Evolutionary conservation across 2,888 invertebrate genomes (phyloP).

Genomic region (Agrenia bidenticulata): DNA sequence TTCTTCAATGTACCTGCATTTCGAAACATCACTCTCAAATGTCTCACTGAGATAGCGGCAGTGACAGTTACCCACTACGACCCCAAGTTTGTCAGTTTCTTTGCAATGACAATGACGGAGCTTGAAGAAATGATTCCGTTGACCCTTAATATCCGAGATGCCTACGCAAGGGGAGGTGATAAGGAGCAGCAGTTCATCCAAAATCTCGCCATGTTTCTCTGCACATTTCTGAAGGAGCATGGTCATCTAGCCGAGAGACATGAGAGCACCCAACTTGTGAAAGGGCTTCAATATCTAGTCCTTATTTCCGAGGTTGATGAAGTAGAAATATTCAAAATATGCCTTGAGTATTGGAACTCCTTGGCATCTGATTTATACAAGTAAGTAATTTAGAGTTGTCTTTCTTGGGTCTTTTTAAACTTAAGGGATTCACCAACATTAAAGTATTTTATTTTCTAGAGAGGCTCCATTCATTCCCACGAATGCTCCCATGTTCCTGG

Average conservation of each 20-base stretch:
- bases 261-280: conserved; percentile 73
- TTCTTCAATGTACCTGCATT: conserved; percentile 97
- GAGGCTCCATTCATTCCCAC: background rate
- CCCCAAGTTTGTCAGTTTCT: conserved; percentile 85
- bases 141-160: conserved; percentile 87
- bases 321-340: conserved; percentile 99
- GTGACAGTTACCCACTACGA: conserved; percentile 85
- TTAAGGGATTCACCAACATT: too few relatives aligned
- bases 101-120: conserved; percentile 89
- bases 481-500: background rate
- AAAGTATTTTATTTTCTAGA: background rate
- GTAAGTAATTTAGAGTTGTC: conserved; percentile 56
- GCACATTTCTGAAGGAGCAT: conserved; percentile 95
- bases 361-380: conserved; percentile 89
- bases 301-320: conserved; percentile 97
- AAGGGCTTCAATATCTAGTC: conserved; percentile 81
- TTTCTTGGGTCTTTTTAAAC: too few relatives aligned
- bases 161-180: conserved; percentile 90
- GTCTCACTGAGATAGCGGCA: conserved; percentile 96
- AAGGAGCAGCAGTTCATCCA: conserved; percentile 99
- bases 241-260: conserved; percentile 83
- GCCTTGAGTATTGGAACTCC: conserved; percentile 97
- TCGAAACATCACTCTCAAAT: conserved; percentile 95
- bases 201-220: conserved; percentile 94
- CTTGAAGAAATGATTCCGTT: conserved; percentile 88